Evolutionary conservation across 2,888 invertebrate genomes (phyloP), one percentile per base, ranked within the genome.

Genomic region (Steinernema carpocapsae): DNA sequence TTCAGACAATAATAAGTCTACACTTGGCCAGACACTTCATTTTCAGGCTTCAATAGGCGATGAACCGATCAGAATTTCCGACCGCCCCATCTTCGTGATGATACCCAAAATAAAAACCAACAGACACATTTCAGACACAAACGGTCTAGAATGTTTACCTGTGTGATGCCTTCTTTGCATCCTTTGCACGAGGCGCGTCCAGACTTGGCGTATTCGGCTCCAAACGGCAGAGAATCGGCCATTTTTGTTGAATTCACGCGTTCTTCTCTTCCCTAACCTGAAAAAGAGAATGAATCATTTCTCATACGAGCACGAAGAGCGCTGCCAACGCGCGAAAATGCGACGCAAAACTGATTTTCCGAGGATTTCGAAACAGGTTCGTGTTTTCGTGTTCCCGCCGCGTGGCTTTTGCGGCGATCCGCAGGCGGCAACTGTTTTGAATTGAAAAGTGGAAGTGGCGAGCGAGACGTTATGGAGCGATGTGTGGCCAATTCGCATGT

Each of bases 131-230:
- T n/a, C n/a, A n/a, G n/a, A n/a, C n/a, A n/a, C n/a, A n/a, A n/a
- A n/a, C n/a, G n/a, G n/a, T n/a, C n/a, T n/a, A 22, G 29, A 29
- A 42, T 42, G 26, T 74, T 22, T 29, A 82, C 85, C 76, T 81
- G 72, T 12, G 51, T 19, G 46, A 86, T 86, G 0, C 3, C 7
- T 10, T 75, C 72, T 48, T 79, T 79, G 77, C 86, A 86, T 22
- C 74, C 77, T 77, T 85, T 86, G 76, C 86, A 86, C 0, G 74
- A 64, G 42, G 82, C 73, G 37, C 80, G 74, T 0, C 37, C 72
- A 2, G 79, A 77, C 71, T 82, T 84, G 0, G 84, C 80, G 73
- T 85, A 86, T 72, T 85, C 85, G 19, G 76, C 75, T 1, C 76
- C 74, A 70, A 77, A 84, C 17, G 88, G 84, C 43, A 83, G 64